A percentile compares a stretch with the other conserved stretches of the same genome.
Evolutionary conservation across 53 echinoderm and acorn worm species (phyloP).

Genomic region (Zoroaster sp.): DNA sequence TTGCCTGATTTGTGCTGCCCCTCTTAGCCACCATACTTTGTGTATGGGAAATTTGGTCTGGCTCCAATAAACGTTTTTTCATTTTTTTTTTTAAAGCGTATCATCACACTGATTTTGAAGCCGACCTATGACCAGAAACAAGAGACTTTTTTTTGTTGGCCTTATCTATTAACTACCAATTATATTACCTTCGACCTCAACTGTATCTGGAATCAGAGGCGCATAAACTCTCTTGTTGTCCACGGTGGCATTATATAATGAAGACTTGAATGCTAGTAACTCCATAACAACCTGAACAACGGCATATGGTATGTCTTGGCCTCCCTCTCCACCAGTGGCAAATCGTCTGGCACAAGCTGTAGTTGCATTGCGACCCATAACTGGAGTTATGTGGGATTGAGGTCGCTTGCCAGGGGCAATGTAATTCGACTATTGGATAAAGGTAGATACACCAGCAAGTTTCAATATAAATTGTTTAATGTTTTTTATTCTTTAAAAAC

Average conservation of each 20-base stretch:
- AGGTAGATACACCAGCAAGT: no score
- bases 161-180: no score
- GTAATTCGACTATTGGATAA: conserved; percentile 68
- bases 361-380: conserved; percentile 71
- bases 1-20: no score
- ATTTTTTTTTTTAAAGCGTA: no score
- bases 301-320: conserved; percentile 49
- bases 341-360: conserved; percentile 74
- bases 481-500: no score
- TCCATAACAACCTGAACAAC: conserved; percentile 47
- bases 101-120: no score
- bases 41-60: no score
- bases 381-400: conserved; percentile 76
- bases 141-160: no score
- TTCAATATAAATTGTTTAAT: no score
- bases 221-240: conserved; percentile 19
- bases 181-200: conserved; percentile 65
- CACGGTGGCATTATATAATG: conserved; percentile 4
- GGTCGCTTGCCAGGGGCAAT: conserved; percentile 80
- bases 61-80: no score
- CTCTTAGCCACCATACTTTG: no score
- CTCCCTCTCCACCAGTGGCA: conserved; percentile 70
- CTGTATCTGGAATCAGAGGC: conserved; percentile 35
- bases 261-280: conserved; percentile 35
- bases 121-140: no score